Conservation (phyloP, 2,888 invertebrate genomes). For the Tipula confusa region DNA sequence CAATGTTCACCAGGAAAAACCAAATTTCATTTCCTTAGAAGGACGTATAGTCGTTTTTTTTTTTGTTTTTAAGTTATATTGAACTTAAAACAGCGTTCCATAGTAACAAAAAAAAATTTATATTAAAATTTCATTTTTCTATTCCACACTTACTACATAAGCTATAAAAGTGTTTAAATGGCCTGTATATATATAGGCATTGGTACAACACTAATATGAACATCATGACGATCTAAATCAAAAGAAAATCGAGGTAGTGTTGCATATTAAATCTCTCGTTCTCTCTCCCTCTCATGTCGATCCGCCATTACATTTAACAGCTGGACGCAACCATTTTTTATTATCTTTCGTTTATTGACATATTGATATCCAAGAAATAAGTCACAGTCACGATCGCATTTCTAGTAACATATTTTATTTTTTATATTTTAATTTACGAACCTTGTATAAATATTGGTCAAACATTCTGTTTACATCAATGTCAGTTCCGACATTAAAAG, state of each 20-base stretch:
- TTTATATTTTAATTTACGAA: conserved; percentile 21
- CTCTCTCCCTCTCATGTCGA: not conserved
- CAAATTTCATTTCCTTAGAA: too few relatives aligned
- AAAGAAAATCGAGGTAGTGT: too few relatives aligned
- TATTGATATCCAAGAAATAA: not conserved
- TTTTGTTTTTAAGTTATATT: too few relatives aligned
- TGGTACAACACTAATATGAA: too few relatives aligned
- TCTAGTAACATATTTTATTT: not conserved
- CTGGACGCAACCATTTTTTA: not conserved
- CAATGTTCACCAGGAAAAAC: too few relatives aligned
- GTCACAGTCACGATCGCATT: not conserved
- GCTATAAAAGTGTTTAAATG: too few relatives aligned
- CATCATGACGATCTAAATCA: not conserved
- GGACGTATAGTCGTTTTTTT: too few relatives aligned
- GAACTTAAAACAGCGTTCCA: too few relatives aligned
- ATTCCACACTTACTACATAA: too few relatives aligned
- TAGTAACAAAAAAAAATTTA: too few relatives aligned
- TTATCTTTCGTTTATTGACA: not conserved
- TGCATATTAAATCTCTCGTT: not conserved
- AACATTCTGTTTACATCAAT: conserved; percentile 32
- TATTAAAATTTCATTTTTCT: too few relatives aligned
- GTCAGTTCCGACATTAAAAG: conserved; percentile 32
- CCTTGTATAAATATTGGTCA: conserved; percentile 32
- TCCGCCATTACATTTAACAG: not conserved
- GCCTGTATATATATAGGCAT: too few relatives aligned